Conservation (phyloP, 2,113 vertebrate genomes). For the Halichoerus grypus region DNA sequence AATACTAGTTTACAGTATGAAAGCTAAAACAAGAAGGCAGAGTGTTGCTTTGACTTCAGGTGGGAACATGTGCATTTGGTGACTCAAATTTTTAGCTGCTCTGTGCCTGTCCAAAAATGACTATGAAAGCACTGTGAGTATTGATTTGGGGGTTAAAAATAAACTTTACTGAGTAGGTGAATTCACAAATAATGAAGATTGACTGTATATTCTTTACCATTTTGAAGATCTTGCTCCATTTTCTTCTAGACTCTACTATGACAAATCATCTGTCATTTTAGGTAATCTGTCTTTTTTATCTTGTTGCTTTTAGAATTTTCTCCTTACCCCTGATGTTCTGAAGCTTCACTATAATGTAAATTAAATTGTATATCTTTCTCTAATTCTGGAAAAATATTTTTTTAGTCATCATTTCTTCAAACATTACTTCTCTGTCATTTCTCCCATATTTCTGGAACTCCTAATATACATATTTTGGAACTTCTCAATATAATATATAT, state of each 20-base stretch:
- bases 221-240: background rate
- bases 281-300: background rate
- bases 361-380: background rate
- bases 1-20: background rate
- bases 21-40: background rate
- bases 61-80: background rate
- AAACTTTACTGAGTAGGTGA: background rate
- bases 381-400: background rate
- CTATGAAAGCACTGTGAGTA: background rate
- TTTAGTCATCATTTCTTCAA: slow-evolving; percentile 11
- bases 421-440: background rate
- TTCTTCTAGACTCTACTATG: background rate
- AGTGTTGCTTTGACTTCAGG: background rate
- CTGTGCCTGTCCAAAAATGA: background rate
- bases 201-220: background rate
- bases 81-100: background rate
- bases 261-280: slow-evolving; percentile 37
- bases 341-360: background rate
- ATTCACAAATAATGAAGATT: background rate
- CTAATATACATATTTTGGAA: background rate
- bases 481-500: background rate
- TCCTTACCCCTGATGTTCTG: slow-evolving; percentile 45
- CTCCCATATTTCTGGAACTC: background rate
- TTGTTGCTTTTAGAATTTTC: slow-evolving; percentile 19
- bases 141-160: background rate